Conservation (phyloP, 1,140 invertebrate genomes). For the Leptinotarsa defecta region DNA sequence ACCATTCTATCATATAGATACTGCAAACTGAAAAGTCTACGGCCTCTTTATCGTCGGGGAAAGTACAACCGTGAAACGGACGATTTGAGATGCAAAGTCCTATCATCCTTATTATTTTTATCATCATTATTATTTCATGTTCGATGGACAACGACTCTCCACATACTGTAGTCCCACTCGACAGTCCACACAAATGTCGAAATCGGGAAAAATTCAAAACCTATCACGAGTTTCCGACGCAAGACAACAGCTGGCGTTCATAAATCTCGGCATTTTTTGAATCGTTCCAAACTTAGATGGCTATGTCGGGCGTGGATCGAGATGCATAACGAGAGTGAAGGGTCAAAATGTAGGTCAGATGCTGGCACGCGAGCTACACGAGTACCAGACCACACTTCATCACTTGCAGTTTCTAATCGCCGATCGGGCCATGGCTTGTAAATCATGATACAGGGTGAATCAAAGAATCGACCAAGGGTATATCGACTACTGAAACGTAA, state of each 20-base stretch:
- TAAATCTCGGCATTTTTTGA: not conserved
- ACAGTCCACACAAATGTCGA: not conserved
- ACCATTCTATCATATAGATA: no score
- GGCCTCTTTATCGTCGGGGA: no score
- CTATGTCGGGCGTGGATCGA: constrained; percentile 31
- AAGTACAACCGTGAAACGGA: no score
- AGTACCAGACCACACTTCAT: constrained; percentile 31
- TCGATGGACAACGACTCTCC: no score
- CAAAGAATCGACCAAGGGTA: not conserved
- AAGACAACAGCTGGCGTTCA: not conserved
- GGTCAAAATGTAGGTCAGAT: constrained; percentile 49
- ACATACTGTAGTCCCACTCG: not conserved
- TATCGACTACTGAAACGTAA: no score
- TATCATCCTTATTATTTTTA: no score
- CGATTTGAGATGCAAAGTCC: no score
- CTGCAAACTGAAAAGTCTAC: no score
- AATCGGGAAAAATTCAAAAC: not conserved
- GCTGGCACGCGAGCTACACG: constrained; percentile 48
- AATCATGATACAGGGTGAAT: constrained; percentile 11
- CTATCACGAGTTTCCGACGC: not conserved
- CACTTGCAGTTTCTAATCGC: constrained; percentile 25
- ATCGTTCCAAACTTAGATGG: constrained; percentile 15
- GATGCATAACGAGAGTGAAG: constrained; percentile 45
- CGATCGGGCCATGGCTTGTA: constrained; percentile 2
- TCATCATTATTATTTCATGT: no score